Conservation (phyloP, 2,113 vertebrate genomes). For the Sander lucioperca region DNA sequence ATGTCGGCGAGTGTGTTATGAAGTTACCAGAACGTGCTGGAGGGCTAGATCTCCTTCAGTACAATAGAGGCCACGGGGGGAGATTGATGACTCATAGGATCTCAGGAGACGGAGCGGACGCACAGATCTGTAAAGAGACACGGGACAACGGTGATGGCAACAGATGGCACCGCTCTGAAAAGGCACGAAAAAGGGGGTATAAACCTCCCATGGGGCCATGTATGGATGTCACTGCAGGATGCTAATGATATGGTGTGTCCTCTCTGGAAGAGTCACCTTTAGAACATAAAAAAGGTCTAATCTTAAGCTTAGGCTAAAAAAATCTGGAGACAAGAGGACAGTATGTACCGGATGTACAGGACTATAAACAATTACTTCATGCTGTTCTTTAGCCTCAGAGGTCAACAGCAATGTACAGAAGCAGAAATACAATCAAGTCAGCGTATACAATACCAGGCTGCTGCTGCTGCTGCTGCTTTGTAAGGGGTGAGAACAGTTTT, state of each 20-base stretch:
- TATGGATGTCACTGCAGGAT: conserved; percentile 55
- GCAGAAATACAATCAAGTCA: not conserved
- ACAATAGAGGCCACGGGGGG: conserved; percentile 59
- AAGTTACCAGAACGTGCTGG: conserved; percentile 53
- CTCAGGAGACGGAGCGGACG: conserved; percentile 64
- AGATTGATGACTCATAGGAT: conserved; percentile 77
- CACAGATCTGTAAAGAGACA: conserved; percentile 59
- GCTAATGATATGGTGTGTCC: conserved; percentile 50
- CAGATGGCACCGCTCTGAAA: conserved; percentile 58
- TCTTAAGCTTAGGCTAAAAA: not conserved
- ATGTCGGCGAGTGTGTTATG: conserved; percentile 44
- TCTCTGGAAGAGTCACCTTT: conserved; percentile 32
- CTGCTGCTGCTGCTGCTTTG: conserved; percentile 6
- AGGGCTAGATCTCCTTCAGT: conserved; percentile 45
- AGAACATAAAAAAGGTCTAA: conserved; percentile 18
- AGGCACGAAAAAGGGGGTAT: conserved; percentile 28
- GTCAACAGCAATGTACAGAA: conserved; percentile 15
- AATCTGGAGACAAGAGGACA: conserved; percentile 11
- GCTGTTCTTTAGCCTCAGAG: conserved; percentile 17
- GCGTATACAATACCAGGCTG: not conserved
- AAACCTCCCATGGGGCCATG: conserved; percentile 58
- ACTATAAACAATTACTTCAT: not conserved
- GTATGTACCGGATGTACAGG: not conserved
- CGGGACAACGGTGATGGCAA: conserved; percentile 51
- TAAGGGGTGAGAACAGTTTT: conserved; percentile 21